Percentiles rank a stretch among this genome's conserved stretches.
These are phyloP conservation scores for Monopterus albus DNA, from an alignment of 2,113 vertebrate species.

Conservation along the genomic window DNA sequence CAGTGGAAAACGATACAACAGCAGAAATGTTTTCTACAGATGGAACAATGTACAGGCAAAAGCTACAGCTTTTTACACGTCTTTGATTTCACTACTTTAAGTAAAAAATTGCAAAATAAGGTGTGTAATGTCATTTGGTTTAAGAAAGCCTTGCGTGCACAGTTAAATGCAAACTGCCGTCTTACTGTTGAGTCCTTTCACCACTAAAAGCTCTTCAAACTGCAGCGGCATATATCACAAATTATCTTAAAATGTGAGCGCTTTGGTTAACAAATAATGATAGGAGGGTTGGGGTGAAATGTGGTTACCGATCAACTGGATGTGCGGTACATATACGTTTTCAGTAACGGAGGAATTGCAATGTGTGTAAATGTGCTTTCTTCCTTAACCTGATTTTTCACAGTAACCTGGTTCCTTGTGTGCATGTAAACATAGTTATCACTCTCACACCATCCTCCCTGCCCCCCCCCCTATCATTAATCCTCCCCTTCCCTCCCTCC, in stretches of 20 bases:
- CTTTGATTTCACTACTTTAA: too few species aligned
- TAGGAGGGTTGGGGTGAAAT: neutral
- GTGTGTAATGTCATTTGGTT: too few species aligned
- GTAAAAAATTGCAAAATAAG: too few species aligned
- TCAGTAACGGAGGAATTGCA: neutral
- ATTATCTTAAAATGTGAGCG: slow-evolving; percentile 10
- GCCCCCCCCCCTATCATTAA: slow-evolving; percentile 5
- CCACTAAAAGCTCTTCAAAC: slow-evolving; percentile 9
- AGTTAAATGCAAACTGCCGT: neutral
- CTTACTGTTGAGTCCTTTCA: neutral
- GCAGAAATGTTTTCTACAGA: too few species aligned
- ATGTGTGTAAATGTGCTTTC: neutral
- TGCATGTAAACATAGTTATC: slow-evolving; percentile 47
- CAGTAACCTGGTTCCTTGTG: slow-evolving; percentile 28
- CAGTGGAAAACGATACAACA: neutral
- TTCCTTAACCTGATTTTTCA: slow-evolving; percentile 18
- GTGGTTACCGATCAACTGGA: neutral
- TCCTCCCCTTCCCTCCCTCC: neutral
- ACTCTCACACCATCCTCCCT: slow-evolving; percentile 2
- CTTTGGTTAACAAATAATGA: neutral
- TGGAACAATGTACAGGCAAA: too few species aligned
- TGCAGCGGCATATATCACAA: neutral
- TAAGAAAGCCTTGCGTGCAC: neutral
- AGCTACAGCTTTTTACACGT: too few species aligned
- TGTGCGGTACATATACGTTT: neutral